phyloP scores from a whole-genome alignment of 2,888 invertebrate genomes.

The Dicyrtomina minuta region DNA sequence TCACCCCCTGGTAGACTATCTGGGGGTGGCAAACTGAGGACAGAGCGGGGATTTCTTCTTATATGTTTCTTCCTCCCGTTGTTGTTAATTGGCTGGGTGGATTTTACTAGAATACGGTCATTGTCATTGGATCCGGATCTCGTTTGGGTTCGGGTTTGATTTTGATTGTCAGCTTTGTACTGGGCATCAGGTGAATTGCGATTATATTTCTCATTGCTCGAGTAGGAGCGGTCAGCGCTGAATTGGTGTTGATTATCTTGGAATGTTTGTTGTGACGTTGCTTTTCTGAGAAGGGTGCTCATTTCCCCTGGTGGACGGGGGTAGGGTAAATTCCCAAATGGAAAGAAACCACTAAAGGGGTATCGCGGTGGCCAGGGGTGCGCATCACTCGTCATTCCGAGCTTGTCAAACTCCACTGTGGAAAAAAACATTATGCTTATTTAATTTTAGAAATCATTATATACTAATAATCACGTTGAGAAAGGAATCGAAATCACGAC shows the following conservation, averaged over 20 bases:
- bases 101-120: background rate
- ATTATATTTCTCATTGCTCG: too few species aligned
- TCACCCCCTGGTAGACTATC: constrained; percentile 48
- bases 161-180: background rate
- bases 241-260: background rate
- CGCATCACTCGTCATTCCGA: too few species aligned
- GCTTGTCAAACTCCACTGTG: too few species aligned
- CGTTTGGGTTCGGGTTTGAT: too few species aligned
- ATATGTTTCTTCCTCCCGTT: too few species aligned
- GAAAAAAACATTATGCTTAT: too few species aligned
- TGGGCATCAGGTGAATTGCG: background rate
- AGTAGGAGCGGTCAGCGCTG: background rate
- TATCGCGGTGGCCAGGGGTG: constrained; percentile 47
- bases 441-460: too few species aligned
- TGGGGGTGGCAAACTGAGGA: constrained; percentile 49
- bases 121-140: background rate
- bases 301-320: background rate
- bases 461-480: too few species aligned
- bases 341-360: constrained; percentile 33
- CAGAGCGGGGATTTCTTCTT: constrained; percentile 21
- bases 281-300: too few species aligned
- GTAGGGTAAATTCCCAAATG: constrained; percentile 10
- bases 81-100: too few species aligned
- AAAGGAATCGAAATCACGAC: too few species aligned
- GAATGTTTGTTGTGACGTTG: background rate